Base-by-base conservation (phyloP, 2,113 vertebrate species). In the Eptatretus burgeri region DNA sequence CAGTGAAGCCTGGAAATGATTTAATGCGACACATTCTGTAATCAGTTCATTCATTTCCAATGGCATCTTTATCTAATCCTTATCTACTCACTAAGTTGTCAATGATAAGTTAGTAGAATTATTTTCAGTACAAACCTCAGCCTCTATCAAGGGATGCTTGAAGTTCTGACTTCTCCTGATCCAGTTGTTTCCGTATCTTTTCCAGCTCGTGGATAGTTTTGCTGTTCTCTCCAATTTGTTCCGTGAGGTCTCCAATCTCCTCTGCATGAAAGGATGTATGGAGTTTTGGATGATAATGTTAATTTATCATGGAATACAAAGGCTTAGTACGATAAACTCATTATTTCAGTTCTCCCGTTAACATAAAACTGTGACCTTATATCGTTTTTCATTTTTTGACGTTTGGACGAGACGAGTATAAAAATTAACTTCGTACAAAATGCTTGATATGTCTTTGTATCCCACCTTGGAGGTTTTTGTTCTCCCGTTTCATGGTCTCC, bases 241-340 rank as follows among this genome's bases (percentile, higher is more conserved):
- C 85, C 0, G 81, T 82, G 14, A 91, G 74, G 66, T 91, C 85
- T 0, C 79, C 77, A 67, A 89, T 82, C 72, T 91, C 83, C 80
- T 89, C 84, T 91, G 73, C 10, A 1, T 0, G n/a, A 63, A 63
- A 17, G 11, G 13, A 60, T 41, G 27, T 7, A 41, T 41, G 27
- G 27, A 3, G 27, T 41, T 41, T 41, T 41, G 3, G 7, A 41
- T 41, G 3, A 41, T 41, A 41, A 41, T 41, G 27, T 41, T 41
- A 41, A 41, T 41, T 41, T 41, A 5, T 41, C 27, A 41, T 7
- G 27, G 27, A 41, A 5, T 41, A 41, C 27, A 7, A 41, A 5
- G 27, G 27, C 27, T 41, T 41, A 41, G 27, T 41, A 7, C 27
- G 27, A 41, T 41, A 41, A 41, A 41, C 27, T 41, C 27, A 41